Conservation (phyloP, 2,797 vertebrate species). For the Gymnothorax javanicus region DNA sequence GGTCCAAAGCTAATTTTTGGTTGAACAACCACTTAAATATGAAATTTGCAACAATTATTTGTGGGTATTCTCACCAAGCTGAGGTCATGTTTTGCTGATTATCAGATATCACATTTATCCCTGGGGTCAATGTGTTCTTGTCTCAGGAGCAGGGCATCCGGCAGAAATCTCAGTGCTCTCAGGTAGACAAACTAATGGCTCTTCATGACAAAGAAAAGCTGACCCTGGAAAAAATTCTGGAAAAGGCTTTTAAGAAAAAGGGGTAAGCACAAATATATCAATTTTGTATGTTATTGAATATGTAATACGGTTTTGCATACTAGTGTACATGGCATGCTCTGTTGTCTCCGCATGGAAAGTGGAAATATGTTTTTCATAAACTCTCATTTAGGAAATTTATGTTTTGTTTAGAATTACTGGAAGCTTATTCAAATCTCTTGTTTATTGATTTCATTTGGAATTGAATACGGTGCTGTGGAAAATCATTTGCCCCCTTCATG, state of each 20-base stretch:
- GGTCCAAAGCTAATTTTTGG: no score
- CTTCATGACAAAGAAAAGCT: conserved; percentile 93
- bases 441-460: neutral
- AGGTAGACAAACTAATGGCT: conserved; percentile 94
- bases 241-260: conserved; percentile 95
- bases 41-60: neutral
- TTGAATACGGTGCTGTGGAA: neutral
- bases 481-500: no score
- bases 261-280: conserved; percentile 76
- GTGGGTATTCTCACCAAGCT: neutral
- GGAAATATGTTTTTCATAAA: neutral
- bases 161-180: conserved; percentile 94
- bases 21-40: neutral
- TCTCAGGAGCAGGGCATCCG: conserved; percentile 88
- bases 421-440: neutral
- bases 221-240: conserved; percentile 87
- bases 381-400: neutral
- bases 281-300: neutral
- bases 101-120: neutral
- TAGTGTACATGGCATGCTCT: neutral
- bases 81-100: neutral
- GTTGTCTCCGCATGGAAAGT: neutral
- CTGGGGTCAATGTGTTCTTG: neutral
- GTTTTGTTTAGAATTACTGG: neutral
- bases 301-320: no score